Conservation (phyloP, 2,888 invertebrate species). For the Agrochola litura region DNA sequence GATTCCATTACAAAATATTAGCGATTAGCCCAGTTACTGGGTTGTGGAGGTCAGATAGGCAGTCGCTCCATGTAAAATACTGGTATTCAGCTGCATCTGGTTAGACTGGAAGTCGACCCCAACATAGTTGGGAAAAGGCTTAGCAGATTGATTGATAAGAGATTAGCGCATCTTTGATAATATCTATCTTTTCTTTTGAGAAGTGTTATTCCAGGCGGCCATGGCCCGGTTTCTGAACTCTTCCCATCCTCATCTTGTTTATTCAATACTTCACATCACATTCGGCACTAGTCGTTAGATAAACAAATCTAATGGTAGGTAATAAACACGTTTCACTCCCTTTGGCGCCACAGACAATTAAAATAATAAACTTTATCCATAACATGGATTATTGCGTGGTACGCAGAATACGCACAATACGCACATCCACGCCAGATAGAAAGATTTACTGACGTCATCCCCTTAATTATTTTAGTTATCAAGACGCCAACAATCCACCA, state of each 20-base stretch:
- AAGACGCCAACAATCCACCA: conserved; percentile 20
- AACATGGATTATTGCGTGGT: not conserved
- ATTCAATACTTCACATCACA: conserved; percentile 16
- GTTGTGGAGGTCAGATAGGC: too few species aligned
- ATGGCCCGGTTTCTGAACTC: not conserved
- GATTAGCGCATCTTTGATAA: not conserved
- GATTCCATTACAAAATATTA: not conserved
- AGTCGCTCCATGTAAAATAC: too few species aligned
- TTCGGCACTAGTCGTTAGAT: conserved; percentile 1
- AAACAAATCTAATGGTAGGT: conserved; percentile 26
- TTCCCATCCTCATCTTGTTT: not conserved
- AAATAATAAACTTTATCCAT: conserved; percentile 35
- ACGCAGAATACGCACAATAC: conserved; percentile 7
- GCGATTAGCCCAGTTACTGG: too few species aligned
- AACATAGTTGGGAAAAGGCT: too few species aligned
- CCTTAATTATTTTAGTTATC: conserved; percentile 42
- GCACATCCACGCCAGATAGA: not conserved
- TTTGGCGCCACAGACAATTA: conserved; percentile 18
- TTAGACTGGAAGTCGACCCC: too few species aligned
- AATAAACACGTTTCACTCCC: conserved; percentile 32
- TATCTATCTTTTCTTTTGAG: not conserved
- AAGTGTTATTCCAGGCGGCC: not conserved
- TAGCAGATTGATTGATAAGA: too few species aligned
- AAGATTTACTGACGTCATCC: conserved; percentile 21
- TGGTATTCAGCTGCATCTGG: too few species aligned